phyloP scores from a whole-genome alignment of 2,113 vertebrate genomes.

The Orycteropus afer region DNA sequence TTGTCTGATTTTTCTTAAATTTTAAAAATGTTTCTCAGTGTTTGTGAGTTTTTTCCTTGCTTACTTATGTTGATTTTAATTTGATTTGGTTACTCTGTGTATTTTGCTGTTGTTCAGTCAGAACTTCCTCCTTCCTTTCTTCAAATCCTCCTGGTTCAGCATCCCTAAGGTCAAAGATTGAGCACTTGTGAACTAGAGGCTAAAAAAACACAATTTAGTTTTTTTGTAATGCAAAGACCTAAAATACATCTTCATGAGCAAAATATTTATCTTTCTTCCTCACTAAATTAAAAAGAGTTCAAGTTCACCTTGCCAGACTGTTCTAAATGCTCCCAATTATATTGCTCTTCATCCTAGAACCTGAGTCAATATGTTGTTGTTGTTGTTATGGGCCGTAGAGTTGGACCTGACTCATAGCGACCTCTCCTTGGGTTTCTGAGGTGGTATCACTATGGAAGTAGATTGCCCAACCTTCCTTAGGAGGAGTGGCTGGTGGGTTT shows the following conservation, averaged over 20 bases:
- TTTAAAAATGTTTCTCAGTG: neutral
- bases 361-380: too few species aligned
- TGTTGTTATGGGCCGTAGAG: too few species aligned
- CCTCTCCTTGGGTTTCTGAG: too few species aligned
- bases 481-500: too few species aligned
- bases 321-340: neutral
- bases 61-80: neutral
- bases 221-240: neutral
- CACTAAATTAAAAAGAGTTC: neutral
- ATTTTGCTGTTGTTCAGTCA: neutral
- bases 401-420: too few species aligned
- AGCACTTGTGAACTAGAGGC: neutral
- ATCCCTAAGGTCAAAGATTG: neutral
- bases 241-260: neutral
- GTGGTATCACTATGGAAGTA: too few species aligned
- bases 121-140: neutral
- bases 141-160: neutral
- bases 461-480: too few species aligned
- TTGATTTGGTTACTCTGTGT: neutral
- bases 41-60: neutral
- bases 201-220: neutral
- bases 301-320: accelerated
- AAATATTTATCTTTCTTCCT: neutral
- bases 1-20: too few species aligned
- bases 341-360: neutral